These are phyloP conservation scores for Mirza zaza DNA, from an alignment of 2,113 vertebrate genomes.

Conservation along the genomic window DNA sequence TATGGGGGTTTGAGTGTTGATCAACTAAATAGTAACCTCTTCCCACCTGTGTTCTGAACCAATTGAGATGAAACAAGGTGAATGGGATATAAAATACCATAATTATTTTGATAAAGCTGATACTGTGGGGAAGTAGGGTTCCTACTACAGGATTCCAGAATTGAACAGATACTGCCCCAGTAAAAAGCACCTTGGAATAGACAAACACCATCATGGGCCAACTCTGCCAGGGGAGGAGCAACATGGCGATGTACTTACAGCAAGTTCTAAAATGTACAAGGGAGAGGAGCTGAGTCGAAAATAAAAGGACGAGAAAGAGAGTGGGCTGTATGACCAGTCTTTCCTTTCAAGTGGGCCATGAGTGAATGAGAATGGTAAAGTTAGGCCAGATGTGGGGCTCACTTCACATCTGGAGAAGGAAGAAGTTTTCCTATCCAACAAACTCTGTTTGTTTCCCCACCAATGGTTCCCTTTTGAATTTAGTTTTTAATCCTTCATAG, in stretches of 20 bases:
- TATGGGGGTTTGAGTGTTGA: neutral
- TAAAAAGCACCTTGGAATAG: neutral
- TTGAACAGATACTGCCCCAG: neutral
- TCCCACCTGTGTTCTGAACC: neutral
- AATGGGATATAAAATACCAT: neutral
- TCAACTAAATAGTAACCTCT: neutral
- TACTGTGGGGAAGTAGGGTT: neutral
- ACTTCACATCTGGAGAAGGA: neutral
- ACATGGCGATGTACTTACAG: neutral
- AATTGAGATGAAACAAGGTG: neutral
- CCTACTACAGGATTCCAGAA: neutral
- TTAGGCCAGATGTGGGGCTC: neutral
- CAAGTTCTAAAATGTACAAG: neutral
- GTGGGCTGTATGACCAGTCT: neutral
- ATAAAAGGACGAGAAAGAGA: neutral
- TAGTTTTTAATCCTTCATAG: neutral
- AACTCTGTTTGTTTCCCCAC: neutral
- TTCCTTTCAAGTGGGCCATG: neutral
- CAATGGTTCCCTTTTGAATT: neutral
- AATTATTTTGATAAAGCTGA: neutral
- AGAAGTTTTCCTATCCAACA: neutral
- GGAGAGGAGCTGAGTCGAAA: neutral
- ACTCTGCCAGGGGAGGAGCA: rapidly evolving
- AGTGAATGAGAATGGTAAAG: neutral
- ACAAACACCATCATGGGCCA: neutral